Evolutionary conservation across 1,140 invertebrate genomes (phyloP).

Genomic region (Chelonus insularis): DNA sequence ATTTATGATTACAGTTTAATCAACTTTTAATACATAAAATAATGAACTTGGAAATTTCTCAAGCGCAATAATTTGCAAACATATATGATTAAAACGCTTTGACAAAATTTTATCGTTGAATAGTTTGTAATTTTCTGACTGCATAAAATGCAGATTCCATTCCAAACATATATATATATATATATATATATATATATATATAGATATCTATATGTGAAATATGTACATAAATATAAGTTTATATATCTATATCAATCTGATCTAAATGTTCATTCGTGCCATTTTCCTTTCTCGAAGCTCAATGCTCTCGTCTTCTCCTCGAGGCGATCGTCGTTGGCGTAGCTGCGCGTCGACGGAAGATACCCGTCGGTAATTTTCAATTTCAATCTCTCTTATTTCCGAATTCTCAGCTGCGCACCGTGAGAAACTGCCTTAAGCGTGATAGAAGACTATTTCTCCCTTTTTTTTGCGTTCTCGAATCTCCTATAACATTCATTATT

Average conservation of each 20-base stretch:
- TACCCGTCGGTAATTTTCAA: constrained; percentile 30
- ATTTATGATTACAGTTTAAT: no score
- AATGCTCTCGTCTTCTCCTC: constrained; percentile 7
- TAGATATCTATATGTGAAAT: no score
- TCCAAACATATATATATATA: no score
- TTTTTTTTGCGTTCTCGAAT: background rate
- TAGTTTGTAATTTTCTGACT: background rate
- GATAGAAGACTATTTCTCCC: background rate
- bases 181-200: no score
- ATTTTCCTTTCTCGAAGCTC: constrained; percentile 6
- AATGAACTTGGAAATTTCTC: no score
- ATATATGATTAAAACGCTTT: background rate
- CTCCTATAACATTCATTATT: constrained; percentile 15
- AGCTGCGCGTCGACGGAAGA: background rate
- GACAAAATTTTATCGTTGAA: background rate
- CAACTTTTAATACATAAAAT: no score
- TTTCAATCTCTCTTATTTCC: constrained; percentile 30
- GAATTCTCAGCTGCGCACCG: constrained; percentile 28
- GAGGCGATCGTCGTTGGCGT: background rate
- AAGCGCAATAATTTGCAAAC: background rate
- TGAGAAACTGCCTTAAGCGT: constrained; percentile 10
- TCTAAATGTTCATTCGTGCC: constrained; percentile 7
- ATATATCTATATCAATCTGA: constrained; percentile 2
- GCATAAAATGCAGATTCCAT: no score
- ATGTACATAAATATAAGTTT: background rate